Conservation (phyloP, 2,888 invertebrate genomes). For the Scaptodrosophila latifasciaeformis region DNA sequence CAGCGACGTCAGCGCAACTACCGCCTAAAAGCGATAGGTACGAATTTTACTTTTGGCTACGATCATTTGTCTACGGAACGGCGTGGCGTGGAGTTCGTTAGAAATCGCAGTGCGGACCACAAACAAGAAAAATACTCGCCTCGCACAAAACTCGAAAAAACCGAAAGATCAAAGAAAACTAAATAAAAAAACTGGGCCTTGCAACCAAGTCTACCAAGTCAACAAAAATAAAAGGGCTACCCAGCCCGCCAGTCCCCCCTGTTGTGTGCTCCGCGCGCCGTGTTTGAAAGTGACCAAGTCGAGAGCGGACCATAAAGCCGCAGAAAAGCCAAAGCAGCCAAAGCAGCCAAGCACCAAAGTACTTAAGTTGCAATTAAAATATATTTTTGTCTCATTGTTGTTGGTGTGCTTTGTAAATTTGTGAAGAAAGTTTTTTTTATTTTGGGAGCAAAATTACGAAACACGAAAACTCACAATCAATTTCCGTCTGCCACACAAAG, state of each 20-base stretch:
- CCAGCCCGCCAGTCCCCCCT: too few species aligned
- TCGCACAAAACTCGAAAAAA: background rate
- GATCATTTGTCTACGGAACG: conserved; percentile 71
- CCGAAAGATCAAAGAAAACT: conserved; percentile 11
- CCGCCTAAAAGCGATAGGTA: conserved; percentile 51
- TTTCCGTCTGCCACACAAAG: conserved; percentile 36
- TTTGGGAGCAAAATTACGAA: conserved; percentile 43
- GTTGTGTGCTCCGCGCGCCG: too few species aligned
- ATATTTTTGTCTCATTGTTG: conserved; percentile 34
- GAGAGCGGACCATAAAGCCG: conserved; percentile 30
- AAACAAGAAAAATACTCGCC: too few species aligned
- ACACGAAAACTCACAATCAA: too few species aligned
- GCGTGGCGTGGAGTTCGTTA: conserved; percentile 69
- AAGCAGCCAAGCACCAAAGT: conserved; percentile 22
- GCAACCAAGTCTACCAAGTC: background rate
- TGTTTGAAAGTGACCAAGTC: conserved; percentile 7
- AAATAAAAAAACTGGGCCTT: conserved; percentile 30
- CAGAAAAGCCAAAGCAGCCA: conserved; percentile 13
- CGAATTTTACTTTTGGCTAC: conserved; percentile 59
- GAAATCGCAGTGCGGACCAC: conserved; percentile 41
- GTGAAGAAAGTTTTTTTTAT: conserved; percentile 57
- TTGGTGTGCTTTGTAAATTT: conserved; percentile 44
- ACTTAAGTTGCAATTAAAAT: conserved; percentile 49
- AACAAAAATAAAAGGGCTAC: too few species aligned
- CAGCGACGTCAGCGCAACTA: conserved; percentile 32